Base-by-base conservation (phyloP, 2,888 invertebrate species). In the Drosophila maculinotata region DNA sequence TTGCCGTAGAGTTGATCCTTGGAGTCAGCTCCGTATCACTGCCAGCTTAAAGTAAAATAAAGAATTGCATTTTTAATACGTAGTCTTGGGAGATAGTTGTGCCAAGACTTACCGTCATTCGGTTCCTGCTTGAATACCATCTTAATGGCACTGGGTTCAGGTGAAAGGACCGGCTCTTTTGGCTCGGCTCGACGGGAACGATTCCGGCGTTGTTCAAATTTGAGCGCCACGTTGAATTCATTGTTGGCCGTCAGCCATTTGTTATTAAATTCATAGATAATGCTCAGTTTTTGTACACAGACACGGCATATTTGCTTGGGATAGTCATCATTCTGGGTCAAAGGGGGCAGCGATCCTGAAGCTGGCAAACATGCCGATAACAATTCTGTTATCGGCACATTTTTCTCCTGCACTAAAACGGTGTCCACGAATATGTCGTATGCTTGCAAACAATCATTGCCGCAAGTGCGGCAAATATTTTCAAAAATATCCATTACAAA, bases 221-320 rank as follows among this genome's bases (percentile, higher is more conserved):
- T 82, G 0, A 82, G 48, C 7, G 85, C 87, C 15, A 82, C 81
- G 25, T 78, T 73, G 6, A 90, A 87, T 47, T 90, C 86, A 2
- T 51, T 56, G 52, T 82, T 59, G 6, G 90, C 78, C 4, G 79
- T 63, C 3, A 69, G 23, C 70, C 86, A 89, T 54, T 86, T 80
- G 3, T 71, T 64, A 14, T 87, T 76, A 33, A 90, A 90, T 56
- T 88, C 76, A 41, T 83, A 89, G 2, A 83, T 76, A 53, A 84
- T 78, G n/a, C 76, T 76, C 10, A 90, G 51, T 47, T 87, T 77
- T 15, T 89, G 88, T 0, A 77, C 39, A 23, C 90, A 90, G 3
- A 82, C 68, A 10, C 83, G 83, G 26, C 90, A 90, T 26, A 90
- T 89, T 33, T 80, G 70, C 28, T 85, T 77, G 0, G 90, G 90